Evolutionary conservation across 37 sponge, comb jelly and placozoan genomes (phyloP).

Genomic region (Cliona cf. orientalis): DNA sequence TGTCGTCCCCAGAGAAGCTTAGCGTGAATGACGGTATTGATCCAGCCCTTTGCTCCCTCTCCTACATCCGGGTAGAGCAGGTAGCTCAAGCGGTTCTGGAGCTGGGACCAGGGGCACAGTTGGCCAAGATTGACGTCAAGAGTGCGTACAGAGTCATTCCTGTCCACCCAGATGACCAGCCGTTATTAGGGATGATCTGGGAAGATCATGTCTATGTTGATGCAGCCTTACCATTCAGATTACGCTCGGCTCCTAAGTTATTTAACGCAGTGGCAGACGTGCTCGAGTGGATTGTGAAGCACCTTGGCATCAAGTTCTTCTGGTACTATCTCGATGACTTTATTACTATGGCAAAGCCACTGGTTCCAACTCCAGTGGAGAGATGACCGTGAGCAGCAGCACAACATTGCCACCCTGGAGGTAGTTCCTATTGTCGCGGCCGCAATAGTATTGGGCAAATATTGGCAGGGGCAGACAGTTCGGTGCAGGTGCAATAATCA

Average conservation of each 20-base stretch:
- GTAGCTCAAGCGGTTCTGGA: neutral
- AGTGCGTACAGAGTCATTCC: slow-evolving; percentile 18
- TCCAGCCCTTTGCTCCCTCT: slow-evolving; percentile 8
- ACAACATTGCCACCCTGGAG: neutral
- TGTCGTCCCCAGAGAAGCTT: neutral
- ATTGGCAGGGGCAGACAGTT: neutral
- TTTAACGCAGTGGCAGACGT: slow-evolving; percentile 28
- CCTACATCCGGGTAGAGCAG: neutral
- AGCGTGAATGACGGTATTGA: slow-evolving; percentile 30
- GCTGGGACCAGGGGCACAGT: neutral
- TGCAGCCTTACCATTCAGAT: slow-evolving; percentile 23
- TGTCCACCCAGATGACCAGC: slow-evolving; percentile 21
- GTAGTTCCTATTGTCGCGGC: neutral
- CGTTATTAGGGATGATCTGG: slow-evolving; percentile 9
- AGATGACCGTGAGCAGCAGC: neutral
- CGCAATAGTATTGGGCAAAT: neutral
- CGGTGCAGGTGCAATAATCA: slow-evolving; percentile 25
- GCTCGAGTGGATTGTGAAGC: slow-evolving; percentile 28
- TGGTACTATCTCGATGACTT: slow-evolving; percentile 42
- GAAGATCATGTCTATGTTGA: neutral
- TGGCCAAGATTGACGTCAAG: slow-evolving; percentile 16
- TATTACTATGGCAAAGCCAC: slow-evolving; percentile 8
- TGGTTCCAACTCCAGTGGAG: neutral
- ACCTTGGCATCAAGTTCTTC: neutral
- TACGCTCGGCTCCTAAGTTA: slow-evolving; percentile 26